Conservation (phyloP, 53 echinoderm and acorn worm species). For the Temnopleurus reevesii region DNA sequence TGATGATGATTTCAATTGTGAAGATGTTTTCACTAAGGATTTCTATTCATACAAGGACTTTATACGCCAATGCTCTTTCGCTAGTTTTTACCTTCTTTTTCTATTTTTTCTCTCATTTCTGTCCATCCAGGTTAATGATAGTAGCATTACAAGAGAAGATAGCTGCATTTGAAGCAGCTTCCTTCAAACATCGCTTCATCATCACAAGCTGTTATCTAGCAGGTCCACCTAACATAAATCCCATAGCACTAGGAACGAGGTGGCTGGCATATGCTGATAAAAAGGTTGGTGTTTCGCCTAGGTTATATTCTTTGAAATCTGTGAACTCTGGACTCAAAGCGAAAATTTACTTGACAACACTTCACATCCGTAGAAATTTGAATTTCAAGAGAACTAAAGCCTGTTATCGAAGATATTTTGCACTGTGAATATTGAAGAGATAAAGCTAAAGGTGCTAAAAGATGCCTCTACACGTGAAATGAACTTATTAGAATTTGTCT, state of each 20-base stretch:
- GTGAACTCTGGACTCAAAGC: too few species aligned
- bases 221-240: slow-evolving; percentile 88
- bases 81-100: not conserved
- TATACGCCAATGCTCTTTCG: not conserved
- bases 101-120: not conserved
- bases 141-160: slow-evolving; percentile 96
- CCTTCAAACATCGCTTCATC: slow-evolving; percentile 93
- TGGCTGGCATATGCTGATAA: slow-evolving; percentile 99
- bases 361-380: too few species aligned
- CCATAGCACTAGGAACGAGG: slow-evolving; percentile 87
- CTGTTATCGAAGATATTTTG: too few species aligned
- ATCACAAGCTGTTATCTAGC: slow-evolving; percentile 92
- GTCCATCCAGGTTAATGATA: slow-evolving; percentile 71
- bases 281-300: slow-evolving; percentile 61
- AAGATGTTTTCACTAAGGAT: not conserved
- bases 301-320: too few species aligned
- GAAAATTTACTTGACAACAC: too few species aligned
- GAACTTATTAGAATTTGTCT: too few species aligned
- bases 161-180: slow-evolving; percentile 89
- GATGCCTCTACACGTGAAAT: too few species aligned
- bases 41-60: too few species aligned
- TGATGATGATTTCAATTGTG: not conserved
- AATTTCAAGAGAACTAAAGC: too few species aligned
- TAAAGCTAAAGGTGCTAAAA: too few species aligned
- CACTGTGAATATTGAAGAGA: too few species aligned